Evolutionary conservation across 2,888 invertebrate species (phyloP).

Genomic region (Ennomos quercinarius): DNA sequence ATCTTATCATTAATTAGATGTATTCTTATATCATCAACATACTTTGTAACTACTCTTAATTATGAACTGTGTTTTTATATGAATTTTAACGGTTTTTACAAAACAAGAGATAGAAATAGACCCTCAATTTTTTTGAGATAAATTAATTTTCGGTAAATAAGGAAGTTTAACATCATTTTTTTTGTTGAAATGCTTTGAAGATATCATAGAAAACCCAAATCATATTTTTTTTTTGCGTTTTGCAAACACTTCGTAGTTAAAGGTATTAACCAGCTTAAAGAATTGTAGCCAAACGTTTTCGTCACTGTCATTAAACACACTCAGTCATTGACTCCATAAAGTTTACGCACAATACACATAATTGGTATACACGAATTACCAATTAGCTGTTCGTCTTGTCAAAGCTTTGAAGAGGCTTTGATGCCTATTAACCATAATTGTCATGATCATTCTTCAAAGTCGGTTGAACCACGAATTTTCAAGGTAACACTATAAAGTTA

Average conservation of each 20-base stretch:
- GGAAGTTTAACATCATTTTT: background rate
- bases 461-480: conserved; percentile 61
- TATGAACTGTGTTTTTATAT: conserved; percentile 1
- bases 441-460: conserved; percentile 64
- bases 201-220: too few species aligned
- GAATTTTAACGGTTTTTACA: conserved; percentile 2
- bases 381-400: conserved; percentile 38
- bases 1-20: conserved; percentile 17
- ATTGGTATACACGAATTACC: conserved; percentile 37
- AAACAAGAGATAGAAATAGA: background rate
- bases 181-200: too few species aligned
- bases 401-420: conserved; percentile 38
- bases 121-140: background rate
- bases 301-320: background rate
- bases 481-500: conserved; percentile 49
- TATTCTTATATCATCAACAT: conserved; percentile 12
- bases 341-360: conserved; percentile 32
- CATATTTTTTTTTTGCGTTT: too few species aligned
- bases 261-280: too few species aligned
- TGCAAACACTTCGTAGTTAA: too few species aligned
- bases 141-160: conserved; percentile 1
- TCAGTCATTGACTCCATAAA: conserved; percentile 6
- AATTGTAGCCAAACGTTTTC: too few species aligned
- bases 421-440: conserved; percentile 55
- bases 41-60: conserved; percentile 13